Evolutionary conservation across 2,888 invertebrate genomes (phyloP).

Genomic region (Acanthacorydalis orientalis): DNA sequence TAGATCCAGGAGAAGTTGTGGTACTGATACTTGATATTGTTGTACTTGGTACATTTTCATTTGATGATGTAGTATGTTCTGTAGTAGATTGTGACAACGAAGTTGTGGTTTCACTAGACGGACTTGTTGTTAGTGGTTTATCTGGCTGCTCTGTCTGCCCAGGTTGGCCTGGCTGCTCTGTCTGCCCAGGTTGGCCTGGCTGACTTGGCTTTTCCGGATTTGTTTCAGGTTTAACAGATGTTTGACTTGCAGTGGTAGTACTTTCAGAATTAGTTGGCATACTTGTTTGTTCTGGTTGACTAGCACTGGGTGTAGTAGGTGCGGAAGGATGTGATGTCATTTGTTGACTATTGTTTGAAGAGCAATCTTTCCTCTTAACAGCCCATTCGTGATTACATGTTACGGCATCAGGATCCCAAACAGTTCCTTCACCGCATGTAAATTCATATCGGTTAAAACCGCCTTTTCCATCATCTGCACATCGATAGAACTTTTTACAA

Average conservation of each 20-base stretch:
- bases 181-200: too few relatives aligned
- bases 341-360: not conserved
- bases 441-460: conserved; percentile 32
- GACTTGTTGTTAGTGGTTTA: too few relatives aligned
- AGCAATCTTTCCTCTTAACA: conserved; percentile 26
- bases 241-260: not conserved
- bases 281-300: not conserved
- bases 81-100: too few relatives aligned
- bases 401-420: conserved; percentile 48
- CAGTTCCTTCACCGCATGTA: conserved; percentile 50
- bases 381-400: conserved; percentile 51
- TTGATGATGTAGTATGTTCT: too few relatives aligned
- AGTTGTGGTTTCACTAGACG: too few relatives aligned
- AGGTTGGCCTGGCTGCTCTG: too few relatives aligned
- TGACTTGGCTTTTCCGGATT: not conserved
- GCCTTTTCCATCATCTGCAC: conserved; percentile 14
- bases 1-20: not conserved
- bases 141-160: too few relatives aligned
- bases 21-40: not conserved
- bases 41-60: not conserved
- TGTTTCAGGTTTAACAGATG: not conserved
- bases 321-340: not conserved
- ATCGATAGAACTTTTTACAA: conserved; percentile 21
- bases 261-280: not conserved
- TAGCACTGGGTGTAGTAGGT: not conserved